Evolutionary conservation across 1,140 invertebrate genomes (phyloP), one percentile per base, ranked within the genome.

Genomic region (Formica selysi): DNA sequence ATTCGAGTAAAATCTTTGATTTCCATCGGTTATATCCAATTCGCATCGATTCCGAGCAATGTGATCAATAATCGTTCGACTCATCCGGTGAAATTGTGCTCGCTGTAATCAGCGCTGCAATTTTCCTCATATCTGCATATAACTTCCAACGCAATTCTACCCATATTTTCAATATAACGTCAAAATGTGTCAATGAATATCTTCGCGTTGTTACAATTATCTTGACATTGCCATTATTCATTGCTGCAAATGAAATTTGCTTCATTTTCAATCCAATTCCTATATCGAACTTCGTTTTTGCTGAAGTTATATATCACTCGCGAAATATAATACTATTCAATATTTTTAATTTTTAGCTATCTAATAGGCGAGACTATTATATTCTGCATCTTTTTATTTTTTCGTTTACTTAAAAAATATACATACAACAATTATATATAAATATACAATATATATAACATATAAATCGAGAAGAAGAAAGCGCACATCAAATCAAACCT

Each of bases 1-100:
- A 68, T n/a, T 22, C 54, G 79, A 61, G 68, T 62, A 73, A 59
- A 73, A 83, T 83, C 68, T 83, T 83, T 32, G 38, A 83, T 83
- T 73, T 83, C 54, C 54, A 44, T 36, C 67, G n/a, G 38, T 73
- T 71, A 59, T 44, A 59, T 74, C 76, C 48, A 51, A 51, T 51
- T 51, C 44, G 13, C 68, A 29, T 54, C 29, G 29, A 22, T 73
- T 73, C 48, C 13, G 48, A 11, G n/a, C 16, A 0, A 36, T 32
- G 65, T 19, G 48, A 79, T 76, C 54, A 38, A 76, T 79, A 67
- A 79, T 79, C 67, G 38, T 61, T 29, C 36, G 36, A 73, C 22
- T 73, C 76, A 29, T 70, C n/a, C 32, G 32, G 11, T 8, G 38
- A 70, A 70, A 70, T 57, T 41, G 65, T 22, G 36, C 44, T 41